Percentiles rank a stretch among this genome's conserved stretches.
Evolutionary conservation across 2,888 invertebrate species (phyloP).

Genomic region (Erannis defoliaria): DNA sequence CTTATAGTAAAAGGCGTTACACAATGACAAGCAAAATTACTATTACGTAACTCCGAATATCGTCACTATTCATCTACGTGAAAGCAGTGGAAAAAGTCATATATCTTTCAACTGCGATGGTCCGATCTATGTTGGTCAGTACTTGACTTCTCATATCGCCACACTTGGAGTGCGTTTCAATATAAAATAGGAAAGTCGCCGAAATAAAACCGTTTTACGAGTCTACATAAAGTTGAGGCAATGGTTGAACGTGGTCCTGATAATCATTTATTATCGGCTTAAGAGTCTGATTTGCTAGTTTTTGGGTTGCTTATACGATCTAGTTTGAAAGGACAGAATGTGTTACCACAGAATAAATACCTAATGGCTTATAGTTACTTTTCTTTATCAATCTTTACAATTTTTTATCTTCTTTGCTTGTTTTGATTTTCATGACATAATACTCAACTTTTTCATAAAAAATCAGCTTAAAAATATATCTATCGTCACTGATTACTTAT

Average conservation of each 20-base stretch:
- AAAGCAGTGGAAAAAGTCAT: background rate
- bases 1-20: too few relatives aligned
- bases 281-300: background rate
- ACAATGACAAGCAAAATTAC: too few relatives aligned
- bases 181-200: constrained; percentile 21
- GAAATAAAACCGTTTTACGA: constrained; percentile 25
- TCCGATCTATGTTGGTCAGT: background rate
- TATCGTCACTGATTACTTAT: too few relatives aligned
- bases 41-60: too few relatives aligned
- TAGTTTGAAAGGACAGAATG: background rate
- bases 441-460: too few relatives aligned
- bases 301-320: background rate
- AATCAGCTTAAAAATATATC: too few relatives aligned
- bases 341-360: background rate
- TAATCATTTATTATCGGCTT: constrained; percentile 25
- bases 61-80: too few relatives aligned
- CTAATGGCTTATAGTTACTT: too few relatives aligned
- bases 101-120: background rate
- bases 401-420: background rate
- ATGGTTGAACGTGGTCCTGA: constrained; percentile 16
- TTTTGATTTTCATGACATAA: too few relatives aligned
- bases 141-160: constrained; percentile 15
- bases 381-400: background rate
- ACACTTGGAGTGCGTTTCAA: constrained; percentile 9
- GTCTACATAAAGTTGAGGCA: constrained; percentile 25